Evolutionary conservation across 2,888 invertebrate species (phyloP).

Genomic region (Habrosyne pyritoides): DNA sequence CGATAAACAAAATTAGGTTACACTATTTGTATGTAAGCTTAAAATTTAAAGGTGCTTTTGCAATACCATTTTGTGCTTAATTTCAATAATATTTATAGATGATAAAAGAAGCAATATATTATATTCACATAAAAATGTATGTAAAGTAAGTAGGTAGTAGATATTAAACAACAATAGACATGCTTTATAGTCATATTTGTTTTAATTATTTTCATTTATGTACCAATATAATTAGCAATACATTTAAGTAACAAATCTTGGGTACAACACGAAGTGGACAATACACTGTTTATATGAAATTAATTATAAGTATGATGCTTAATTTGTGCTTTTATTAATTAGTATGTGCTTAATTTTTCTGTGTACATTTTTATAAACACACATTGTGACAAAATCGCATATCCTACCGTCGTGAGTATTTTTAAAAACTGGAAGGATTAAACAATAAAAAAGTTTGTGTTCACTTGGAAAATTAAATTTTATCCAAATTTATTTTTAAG

Average conservation of each 20-base stretch:
- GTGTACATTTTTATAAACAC: neutral
- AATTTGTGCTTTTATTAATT: neutral
- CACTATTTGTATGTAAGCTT: too few species aligned
- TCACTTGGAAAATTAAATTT: too few species aligned
- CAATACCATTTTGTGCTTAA: neutral
- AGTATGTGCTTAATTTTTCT: neutral
- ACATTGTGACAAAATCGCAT: too few species aligned
- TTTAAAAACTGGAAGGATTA: too few species aligned
- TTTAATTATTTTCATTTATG: neutral
- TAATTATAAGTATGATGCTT: neutral
- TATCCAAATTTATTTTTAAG: too few species aligned
- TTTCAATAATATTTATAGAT: neutral
- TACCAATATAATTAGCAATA: neutral
- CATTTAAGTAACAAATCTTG: neutral
- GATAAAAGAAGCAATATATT: neutral
- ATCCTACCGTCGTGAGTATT: too few species aligned
- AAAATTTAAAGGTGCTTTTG: conserved; percentile 1
- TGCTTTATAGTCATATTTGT: neutral
- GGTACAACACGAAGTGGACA: neutral
- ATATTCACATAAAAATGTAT: neutral
- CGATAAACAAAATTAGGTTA: too few species aligned
- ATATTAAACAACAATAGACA: neutral
- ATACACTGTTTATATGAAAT: neutral
- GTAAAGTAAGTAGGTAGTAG: neutral
- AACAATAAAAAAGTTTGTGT: too few species aligned